Evolutionary conservation across 2,797 vertebrate species (phyloP).

Genomic region (Echiichthys vipera): DNA sequence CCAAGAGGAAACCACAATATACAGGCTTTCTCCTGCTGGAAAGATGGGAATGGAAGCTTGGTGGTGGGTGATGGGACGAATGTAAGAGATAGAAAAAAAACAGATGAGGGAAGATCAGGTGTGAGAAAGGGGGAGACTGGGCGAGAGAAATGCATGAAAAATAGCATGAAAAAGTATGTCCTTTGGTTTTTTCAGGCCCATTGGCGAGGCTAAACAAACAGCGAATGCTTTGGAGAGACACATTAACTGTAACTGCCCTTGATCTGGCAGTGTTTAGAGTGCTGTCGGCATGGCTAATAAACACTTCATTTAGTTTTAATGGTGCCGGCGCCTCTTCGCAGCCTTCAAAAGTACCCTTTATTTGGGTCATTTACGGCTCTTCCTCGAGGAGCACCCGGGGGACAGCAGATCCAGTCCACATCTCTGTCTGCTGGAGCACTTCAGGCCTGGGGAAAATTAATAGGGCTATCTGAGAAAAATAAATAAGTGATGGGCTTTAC

Average conservation of each 20-base stretch:
- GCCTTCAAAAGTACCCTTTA: conserved; percentile 89
- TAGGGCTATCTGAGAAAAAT: conserved; percentile 89
- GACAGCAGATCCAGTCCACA: conserved; percentile 85
- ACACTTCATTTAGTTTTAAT: conserved; percentile 91
- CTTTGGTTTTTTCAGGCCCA: conserved; percentile 75
- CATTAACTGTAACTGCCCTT: conserved; percentile 88
- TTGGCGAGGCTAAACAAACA: conserved; percentile 84
- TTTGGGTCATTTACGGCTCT: conserved; percentile 91
- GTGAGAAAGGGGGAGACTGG: conserved; percentile 56
- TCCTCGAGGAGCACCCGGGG: conserved; percentile 86
- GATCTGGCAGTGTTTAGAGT: conserved; percentile 86
- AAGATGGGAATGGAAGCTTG: conserved; percentile 45
- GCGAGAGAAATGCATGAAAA: conserved; percentile 59
- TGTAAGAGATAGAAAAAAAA: conserved; percentile 48
- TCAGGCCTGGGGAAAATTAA: conserved; percentile 87
- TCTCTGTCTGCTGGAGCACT: conserved; percentile 79
- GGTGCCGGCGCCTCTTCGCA: conserved; percentile 83
- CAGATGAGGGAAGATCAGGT: conserved; percentile 59
- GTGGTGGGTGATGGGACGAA: conserved; percentile 35
- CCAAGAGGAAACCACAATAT: conserved; percentile 66
- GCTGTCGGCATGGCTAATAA: conserved; percentile 89
- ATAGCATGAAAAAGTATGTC: conserved; percentile 66
- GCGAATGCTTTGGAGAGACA: conserved; percentile 78
- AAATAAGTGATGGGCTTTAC: conserved; percentile 89
- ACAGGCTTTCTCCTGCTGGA: conserved; percentile 50